Percentiles rank a stretch among this genome's conserved stretches.
Evolutionary conservation across 2,888 invertebrate genomes (phyloP).

Genomic region (Melitaea athalia): DNA sequence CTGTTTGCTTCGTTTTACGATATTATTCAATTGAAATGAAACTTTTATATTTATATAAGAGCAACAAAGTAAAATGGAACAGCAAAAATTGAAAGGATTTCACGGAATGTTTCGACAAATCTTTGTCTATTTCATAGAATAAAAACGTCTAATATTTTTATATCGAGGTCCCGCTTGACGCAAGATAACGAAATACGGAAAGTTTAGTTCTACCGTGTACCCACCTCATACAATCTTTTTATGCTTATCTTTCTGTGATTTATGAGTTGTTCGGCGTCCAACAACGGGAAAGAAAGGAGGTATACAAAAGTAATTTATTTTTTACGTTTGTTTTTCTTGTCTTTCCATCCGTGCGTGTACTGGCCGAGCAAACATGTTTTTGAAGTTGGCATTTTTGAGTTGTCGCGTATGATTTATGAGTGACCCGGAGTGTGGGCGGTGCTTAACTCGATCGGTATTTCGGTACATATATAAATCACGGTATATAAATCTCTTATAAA

Average conservation of each 20-base stretch:
- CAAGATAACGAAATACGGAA: slow-evolving; percentile 80
- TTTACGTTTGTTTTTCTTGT: slow-evolving; percentile 81
- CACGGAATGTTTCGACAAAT: slow-evolving; percentile 39
- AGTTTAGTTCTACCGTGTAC: slow-evolving; percentile 80
- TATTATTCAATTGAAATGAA: slow-evolving; percentile 7
- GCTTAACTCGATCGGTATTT: slow-evolving; percentile 80
- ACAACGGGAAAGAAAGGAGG: slow-evolving; percentile 81
- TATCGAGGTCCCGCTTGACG: slow-evolving; percentile 64
- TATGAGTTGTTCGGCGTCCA: slow-evolving; percentile 80
- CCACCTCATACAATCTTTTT: slow-evolving; percentile 81
- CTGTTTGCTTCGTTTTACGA: slow-evolving; percentile 3
- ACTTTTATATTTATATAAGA: slow-evolving; percentile 2
- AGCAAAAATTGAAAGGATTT: background rate
- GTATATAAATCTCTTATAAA: slow-evolving; percentile 47
- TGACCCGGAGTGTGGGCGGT: slow-evolving; percentile 75
- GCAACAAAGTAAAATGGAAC: background rate
- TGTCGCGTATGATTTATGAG: slow-evolving; percentile 79
- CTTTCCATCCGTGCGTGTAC: slow-evolving; percentile 78
- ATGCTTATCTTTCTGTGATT: slow-evolving; percentile 83
- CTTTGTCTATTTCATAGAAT: slow-evolving; percentile 64
- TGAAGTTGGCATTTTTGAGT: slow-evolving; percentile 81
- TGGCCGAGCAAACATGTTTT: slow-evolving; percentile 78
- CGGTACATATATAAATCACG: slow-evolving; percentile 74
- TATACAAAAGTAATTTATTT: slow-evolving; percentile 82
- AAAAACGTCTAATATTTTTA: slow-evolving; percentile 62